Evolutionary conservation across 1,140 invertebrate species (phyloP).

Genomic region (Parapsyche elsis): DNA sequence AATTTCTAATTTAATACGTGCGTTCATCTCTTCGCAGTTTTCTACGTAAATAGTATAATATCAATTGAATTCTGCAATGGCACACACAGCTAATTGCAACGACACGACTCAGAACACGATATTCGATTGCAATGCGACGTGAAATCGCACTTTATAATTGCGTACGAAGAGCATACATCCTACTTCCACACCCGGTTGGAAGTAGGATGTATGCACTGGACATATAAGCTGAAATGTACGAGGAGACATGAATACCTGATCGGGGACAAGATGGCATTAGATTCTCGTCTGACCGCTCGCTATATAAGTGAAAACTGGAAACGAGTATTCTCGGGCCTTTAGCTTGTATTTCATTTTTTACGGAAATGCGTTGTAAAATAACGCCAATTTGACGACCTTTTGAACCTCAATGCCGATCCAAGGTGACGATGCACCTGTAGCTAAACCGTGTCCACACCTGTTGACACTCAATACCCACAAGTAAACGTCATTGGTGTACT

Average conservation of each 20-base stretch:
- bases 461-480: background rate
- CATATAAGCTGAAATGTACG: background rate
- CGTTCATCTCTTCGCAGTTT: too few species aligned
- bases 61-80: too few species aligned
- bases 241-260: background rate
- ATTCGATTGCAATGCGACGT: too few species aligned
- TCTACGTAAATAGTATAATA: too few species aligned
- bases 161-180: background rate
- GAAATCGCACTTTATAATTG: background rate
- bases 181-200: background rate
- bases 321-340: background rate
- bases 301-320: slow-evolving; percentile 32
- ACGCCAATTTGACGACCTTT: background rate
- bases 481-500: background rate
- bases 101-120: too few species aligned
- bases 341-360: background rate
- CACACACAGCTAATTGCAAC: too few species aligned
- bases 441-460: background rate
- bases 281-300: slow-evolving; percentile 16
- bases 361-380: background rate
- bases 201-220: background rate
- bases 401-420: background rate
- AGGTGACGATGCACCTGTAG: slow-evolving; percentile 23
- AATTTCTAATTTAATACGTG: too few species aligned
- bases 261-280: slow-evolving; percentile 17